A percentile compares a stretch with the other conserved stretches of the same genome.
Conservation (phyloP, 2,888 invertebrate genomes). For the Chirona hameri region DNA sequence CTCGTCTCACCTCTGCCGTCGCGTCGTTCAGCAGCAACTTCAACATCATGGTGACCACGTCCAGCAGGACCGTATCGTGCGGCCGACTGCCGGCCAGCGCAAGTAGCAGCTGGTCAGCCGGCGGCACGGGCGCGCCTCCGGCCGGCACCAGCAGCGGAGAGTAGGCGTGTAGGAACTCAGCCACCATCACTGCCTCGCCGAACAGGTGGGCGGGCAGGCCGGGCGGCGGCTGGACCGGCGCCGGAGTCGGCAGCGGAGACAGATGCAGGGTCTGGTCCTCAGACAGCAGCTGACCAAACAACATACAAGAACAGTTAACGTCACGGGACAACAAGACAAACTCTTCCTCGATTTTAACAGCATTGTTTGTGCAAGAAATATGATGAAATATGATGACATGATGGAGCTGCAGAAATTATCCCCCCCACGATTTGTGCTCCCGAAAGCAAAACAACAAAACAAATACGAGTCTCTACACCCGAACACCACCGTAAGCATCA, state of each 20-base stretch:
- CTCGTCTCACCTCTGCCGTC: constrained; percentile 28
- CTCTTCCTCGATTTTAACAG: too few species aligned
- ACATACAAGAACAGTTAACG: neutral
- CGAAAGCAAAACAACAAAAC: too few species aligned
- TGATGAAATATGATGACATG: too few species aligned
- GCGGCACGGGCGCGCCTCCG: neutral
- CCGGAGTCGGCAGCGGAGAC: constrained; percentile 1
- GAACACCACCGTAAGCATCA: too few species aligned
- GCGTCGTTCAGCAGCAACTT: constrained; percentile 37
- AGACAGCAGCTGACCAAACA: neutral
- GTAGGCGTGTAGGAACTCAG: constrained; percentile 48
- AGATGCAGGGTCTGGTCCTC: constrained; percentile 12
- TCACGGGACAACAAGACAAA: neutral
- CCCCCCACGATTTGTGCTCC: too few species aligned
- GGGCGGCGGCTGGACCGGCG: constrained; percentile 41
- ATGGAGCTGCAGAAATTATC: too few species aligned
- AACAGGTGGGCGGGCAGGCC: constrained; percentile 47
- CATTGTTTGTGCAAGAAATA: too few species aligned
- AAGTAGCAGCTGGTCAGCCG: constrained; percentile 35
- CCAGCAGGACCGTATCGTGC: constrained; percentile 35
- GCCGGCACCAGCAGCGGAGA: constrained; percentile 41
- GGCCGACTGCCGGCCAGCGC: constrained; percentile 34
- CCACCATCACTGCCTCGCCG: constrained; percentile 49
- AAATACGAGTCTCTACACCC: too few species aligned
- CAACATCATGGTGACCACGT: constrained; percentile 36